Evolutionary conservation across 2,113 vertebrate genomes (phyloP).

Genomic region (Cephalopholis sonnerati): DNA sequence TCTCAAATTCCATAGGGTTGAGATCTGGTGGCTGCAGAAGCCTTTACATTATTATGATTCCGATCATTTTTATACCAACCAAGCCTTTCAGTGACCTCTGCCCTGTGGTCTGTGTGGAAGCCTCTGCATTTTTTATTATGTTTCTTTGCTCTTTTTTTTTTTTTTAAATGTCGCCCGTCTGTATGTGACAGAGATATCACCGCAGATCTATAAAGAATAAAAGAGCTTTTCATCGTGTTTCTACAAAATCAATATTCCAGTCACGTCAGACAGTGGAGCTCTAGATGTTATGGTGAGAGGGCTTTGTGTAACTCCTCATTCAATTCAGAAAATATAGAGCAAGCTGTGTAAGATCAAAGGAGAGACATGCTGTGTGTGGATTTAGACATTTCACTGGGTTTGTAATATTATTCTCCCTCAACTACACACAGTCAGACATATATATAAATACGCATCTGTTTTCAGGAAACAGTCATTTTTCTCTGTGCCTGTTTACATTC

Average conservation of each 20-base stretch:
- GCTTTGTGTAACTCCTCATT: not conserved
- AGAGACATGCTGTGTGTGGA: not conserved
- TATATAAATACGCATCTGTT: not conserved
- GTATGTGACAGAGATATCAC: not conserved
- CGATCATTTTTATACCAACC: not conserved
- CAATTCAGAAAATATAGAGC: constrained; percentile 5
- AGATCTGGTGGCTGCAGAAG: not conserved
- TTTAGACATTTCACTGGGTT: not conserved
- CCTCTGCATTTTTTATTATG: too few species aligned
- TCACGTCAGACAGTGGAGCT: not conserved
- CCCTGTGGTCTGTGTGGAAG: not conserved
- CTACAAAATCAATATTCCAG: not conserved
- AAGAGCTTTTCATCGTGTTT: not conserved
- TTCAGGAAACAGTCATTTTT: constrained; percentile 1
- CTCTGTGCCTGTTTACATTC: not conserved
- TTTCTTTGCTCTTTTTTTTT: not conserved
- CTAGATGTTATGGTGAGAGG: not conserved
- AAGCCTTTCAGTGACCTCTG: not conserved
- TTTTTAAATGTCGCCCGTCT: not conserved
- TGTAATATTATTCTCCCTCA: not conserved
- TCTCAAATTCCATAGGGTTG: too few species aligned
- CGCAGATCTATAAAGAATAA: not conserved
- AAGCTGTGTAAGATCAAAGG: not conserved
- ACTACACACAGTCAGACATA: not conserved
- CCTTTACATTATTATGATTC: not conserved